Percentiles rank a stretch among this genome's conserved stretches.
These are phyloP conservation scores for Umimayanthus kanabou DNA, from an alignment of 92 coral and sea anemone species.

Conservation along the genomic window DNA sequence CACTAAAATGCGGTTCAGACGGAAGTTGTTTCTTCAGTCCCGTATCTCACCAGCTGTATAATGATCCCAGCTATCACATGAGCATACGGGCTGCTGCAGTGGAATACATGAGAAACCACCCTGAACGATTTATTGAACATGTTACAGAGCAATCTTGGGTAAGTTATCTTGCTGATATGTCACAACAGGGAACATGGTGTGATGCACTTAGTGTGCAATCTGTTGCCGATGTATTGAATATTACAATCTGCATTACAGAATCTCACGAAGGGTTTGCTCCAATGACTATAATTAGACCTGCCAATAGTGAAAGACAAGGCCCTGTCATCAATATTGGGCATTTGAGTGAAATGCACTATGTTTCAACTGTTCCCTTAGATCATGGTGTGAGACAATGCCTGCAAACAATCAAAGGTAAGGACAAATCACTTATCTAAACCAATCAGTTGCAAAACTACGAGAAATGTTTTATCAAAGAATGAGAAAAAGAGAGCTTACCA, in stretches of 20 bases:
- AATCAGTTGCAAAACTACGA: neutral
- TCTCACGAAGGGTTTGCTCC: constrained; percentile 25
- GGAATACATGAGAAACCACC: constrained; percentile 49
- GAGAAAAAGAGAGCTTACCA: constrained; percentile 39
- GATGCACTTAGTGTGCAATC: constrained; percentile 32
- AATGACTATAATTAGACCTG: constrained; percentile 39
- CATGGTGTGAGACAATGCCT: constrained; percentile 1
- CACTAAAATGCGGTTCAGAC: constrained; percentile 47
- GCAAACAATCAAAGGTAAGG: neutral
- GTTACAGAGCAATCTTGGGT: constrained; percentile 47
- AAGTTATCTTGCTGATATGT: constrained; percentile 37
- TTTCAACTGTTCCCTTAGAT: constrained; percentile 51
- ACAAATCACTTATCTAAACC: neutral
- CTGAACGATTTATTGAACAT: constrained; percentile 46
- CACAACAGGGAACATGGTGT: constrained; percentile 45
- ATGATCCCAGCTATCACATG: constrained; percentile 48
- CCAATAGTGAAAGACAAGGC: constrained; percentile 16
- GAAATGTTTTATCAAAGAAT: constrained; percentile 32
- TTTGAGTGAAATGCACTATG: constrained; percentile 54
- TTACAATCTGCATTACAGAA: constrained; percentile 25
- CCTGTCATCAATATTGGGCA: constrained; percentile 58
- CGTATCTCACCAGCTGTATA: constrained; percentile 55
- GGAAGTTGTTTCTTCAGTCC: constrained; percentile 56
- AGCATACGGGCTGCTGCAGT: constrained; percentile 45
- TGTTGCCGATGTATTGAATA: constrained; percentile 53